Evolutionary conservation across 2,113 vertebrate genomes (phyloP).

Genomic region (Nothocercus nigrocapillus): DNA sequence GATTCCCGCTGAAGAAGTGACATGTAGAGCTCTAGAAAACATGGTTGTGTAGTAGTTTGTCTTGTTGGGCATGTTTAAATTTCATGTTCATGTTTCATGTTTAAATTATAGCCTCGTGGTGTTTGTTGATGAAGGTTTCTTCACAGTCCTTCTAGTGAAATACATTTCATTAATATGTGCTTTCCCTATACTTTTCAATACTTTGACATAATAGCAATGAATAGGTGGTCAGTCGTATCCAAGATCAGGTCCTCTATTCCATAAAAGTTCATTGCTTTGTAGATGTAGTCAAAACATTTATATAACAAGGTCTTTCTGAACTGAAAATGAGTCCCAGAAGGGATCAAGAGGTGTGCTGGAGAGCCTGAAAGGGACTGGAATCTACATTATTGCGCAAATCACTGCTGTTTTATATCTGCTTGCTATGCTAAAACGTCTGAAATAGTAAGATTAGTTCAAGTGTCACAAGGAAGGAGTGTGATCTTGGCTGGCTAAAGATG

Average conservation of each 20-base stretch:
- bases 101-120: not conserved
- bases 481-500: not conserved
- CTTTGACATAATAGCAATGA: not conserved
- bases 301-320: not conserved
- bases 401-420: not conserved
- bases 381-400: not conserved
- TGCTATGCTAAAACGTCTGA: not conserved
- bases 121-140: not conserved
- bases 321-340: not conserved
- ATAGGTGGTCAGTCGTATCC: not conserved
- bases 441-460: not conserved
- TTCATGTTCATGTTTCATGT: too few species aligned
- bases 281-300: constrained; percentile 38
- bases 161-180: fast-evolving
- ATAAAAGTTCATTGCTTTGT: constrained; percentile 11
- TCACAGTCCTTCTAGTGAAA: not conserved
- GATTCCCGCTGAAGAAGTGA: not conserved
- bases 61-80: not conserved
- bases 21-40: not conserved
- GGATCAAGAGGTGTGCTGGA: not conserved
- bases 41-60: not conserved
- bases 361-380: not conserved
- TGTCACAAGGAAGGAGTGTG: not conserved
- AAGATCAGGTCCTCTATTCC: not conserved
- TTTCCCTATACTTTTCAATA: not conserved